Conservation (phyloP, 2,113 vertebrate genomes). For the Pangasianodon hypophthalmus region DNA sequence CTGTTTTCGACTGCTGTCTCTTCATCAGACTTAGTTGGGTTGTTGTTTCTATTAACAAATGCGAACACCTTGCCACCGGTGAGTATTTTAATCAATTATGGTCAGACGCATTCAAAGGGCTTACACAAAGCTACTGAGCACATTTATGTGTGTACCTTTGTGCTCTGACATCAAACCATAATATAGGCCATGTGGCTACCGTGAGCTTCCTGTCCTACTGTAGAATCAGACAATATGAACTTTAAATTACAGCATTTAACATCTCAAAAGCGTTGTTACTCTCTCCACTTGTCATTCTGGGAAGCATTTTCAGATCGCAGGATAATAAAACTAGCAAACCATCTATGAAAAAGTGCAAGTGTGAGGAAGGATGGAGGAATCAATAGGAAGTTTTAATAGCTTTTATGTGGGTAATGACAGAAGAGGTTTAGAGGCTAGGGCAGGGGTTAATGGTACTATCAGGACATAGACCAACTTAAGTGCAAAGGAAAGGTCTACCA, state of each 20-base stretch:
- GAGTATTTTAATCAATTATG: slow-evolving; percentile 53
- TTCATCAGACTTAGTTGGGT: slow-evolving; percentile 45
- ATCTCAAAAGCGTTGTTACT: slow-evolving; percentile 32
- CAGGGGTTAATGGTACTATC: slow-evolving; percentile 92
- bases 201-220: slow-evolving; percentile 24
- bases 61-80: slow-evolving; percentile 46
- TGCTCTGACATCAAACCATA: slow-evolving; percentile 13
- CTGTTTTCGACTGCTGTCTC: slow-evolving; percentile 46
- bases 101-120: slow-evolving; percentile 41
- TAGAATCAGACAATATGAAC: slow-evolving; percentile 24
- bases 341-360: slow-evolving; percentile 55
- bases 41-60: slow-evolving; percentile 52
- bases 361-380: slow-evolving; percentile 70
- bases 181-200: neutral
- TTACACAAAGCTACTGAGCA: slow-evolving; percentile 23
- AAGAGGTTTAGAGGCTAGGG: slow-evolving; percentile 86
- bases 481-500: slow-evolving; percentile 88
- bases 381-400: slow-evolving; percentile 87
- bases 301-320: slow-evolving; percentile 24
- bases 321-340: slow-evolving; percentile 51
- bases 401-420: slow-evolving; percentile 86
- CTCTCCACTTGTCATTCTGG: slow-evolving; percentile 29
- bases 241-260: slow-evolving; percentile 32
- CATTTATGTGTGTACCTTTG: slow-evolving; percentile 16
- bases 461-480: slow-evolving; percentile 89